Evolutionary conservation across 2,888 invertebrate species (phyloP), one percentile per base, ranked within the genome.

Genomic region (Catocala fraxini): DNA sequence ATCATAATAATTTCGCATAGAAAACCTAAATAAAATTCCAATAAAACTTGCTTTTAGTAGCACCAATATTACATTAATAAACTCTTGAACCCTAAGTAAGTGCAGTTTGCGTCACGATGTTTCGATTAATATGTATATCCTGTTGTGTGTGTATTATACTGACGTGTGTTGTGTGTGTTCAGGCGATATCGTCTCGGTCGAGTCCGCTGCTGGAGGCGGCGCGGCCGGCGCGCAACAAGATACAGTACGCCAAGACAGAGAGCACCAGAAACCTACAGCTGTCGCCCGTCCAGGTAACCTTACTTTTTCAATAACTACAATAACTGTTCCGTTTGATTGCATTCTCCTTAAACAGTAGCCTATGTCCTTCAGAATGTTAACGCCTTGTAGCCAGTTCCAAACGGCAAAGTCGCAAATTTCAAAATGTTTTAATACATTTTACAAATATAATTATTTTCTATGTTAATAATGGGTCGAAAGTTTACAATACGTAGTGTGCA

Each of bases 221-320:
- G 74, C 79, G 89, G 65, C 86, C 89, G 74, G 82, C 89, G 59
- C 87, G 89, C 59, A 84, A 88, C 85, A 90, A 92, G 85, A 90
- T 92, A 35, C 93, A 91, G 83, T 94, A 89, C 92, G 91, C 94
- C 83, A 95, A 93, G 87, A 93, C 93, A 82, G 95, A 95, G 91
- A 95, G 87, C 89, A 93, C 95, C 84, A 93, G 96, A 92, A 96
- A 95, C 94, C 95, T 96, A 83, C 96, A 96, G 92, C 95, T 96
- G 91, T 96, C 96, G 74, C 95, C 95, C 89, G 95, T 96, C 86
- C 96, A 96, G 96, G 96, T 96, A 87, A 79, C 70, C 35, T 56
- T 6, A 25, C 0, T 9, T 10, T 13, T 35, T 0, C 1, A 3
- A 25, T 51, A n/a, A 13, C 10, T 51, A 10, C 11, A 34, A 49